Percentiles rank a stretch among this genome's conserved stretches.
Conservation (phyloP, 2,888 invertebrate species). For the Nemurella pictetii region DNA sequence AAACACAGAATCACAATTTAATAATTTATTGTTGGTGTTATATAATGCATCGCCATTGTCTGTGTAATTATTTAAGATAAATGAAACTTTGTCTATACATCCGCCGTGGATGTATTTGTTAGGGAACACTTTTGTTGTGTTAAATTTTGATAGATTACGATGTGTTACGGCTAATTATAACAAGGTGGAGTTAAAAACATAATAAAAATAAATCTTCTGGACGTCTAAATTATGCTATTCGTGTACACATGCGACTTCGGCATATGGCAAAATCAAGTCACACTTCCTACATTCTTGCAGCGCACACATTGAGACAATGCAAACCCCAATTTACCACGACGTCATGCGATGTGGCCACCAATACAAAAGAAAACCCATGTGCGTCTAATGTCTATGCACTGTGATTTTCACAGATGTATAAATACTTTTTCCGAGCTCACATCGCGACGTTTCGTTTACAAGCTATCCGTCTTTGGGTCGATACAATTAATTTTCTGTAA, state of each 20-base stretch:
- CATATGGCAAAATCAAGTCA: no score
- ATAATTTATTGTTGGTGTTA: background rate
- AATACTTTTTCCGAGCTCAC: no score
- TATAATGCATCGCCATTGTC: background rate
- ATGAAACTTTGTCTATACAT: background rate
- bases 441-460: no score
- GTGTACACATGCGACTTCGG: background rate
- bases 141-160: background rate
- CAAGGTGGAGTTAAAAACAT: background rate
- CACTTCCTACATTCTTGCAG: no score
- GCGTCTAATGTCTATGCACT: no score
- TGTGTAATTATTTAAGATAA: background rate
- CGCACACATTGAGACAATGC: no score
- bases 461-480: no score
- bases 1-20: background rate
- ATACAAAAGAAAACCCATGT: no score
- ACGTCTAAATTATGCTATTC: slow-evolving; percentile 5
- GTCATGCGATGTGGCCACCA: no score
- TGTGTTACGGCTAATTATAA: background rate
- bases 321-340: no score
- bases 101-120: background rate
- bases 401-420: no score
- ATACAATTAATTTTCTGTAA: no score
- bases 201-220: background rate
- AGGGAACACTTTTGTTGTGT: background rate